Base-by-base conservation (phyloP, 1,140 invertebrate species). In the Cydia splendana region DNA sequence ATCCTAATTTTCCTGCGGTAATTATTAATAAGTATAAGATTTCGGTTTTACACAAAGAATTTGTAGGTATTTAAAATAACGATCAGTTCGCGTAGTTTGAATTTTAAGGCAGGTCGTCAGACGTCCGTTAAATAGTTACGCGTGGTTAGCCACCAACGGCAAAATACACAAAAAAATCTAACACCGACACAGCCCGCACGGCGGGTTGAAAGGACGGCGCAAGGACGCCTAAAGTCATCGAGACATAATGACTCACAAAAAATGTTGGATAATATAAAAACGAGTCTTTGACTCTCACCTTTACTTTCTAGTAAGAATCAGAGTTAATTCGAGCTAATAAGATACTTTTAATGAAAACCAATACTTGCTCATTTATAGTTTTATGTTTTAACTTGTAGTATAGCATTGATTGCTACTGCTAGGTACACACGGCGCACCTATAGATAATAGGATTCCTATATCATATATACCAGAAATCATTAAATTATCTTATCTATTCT, bases 101-200 rank as follows among this genome's bases (percentile, higher is more conserved):
- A 30, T 57, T 79, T 83, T 84, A 84, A 82, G 83, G 83, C 78
- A 84, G 79, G 80, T 82, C 81, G 76, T 28, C 69, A 62, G 75
- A 38, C n/a, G 18, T 77, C 83, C 83, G 83, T 85, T 85, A 85
- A 81, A 77, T 77, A 69, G 83, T 79, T 79, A 79, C 80, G 82
- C 77, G 28, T 75, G 82, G 79, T 73, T 79, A 76, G 75, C 57
- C 77, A 79, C 75, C 69, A 53, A 76, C 53, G 65, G 67, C 67
- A 71, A 79, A 78, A 80, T 51, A 76, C 38, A 80, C 76, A 83
- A 82, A 82, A 53, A 82, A 82, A 79, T 75, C 69, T 76, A 28
- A 67, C 65, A 67, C 5, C 67, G 30, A 7, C 67, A 51, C 48
- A 71, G 34, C 34, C 67, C 30, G 30, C 5, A 38, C 34, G 30